Evolutionary conservation across 2,113 vertebrate species (phyloP), one percentile per base, ranked within the genome.

Genomic region (Tautogolabrus adspersus): DNA sequence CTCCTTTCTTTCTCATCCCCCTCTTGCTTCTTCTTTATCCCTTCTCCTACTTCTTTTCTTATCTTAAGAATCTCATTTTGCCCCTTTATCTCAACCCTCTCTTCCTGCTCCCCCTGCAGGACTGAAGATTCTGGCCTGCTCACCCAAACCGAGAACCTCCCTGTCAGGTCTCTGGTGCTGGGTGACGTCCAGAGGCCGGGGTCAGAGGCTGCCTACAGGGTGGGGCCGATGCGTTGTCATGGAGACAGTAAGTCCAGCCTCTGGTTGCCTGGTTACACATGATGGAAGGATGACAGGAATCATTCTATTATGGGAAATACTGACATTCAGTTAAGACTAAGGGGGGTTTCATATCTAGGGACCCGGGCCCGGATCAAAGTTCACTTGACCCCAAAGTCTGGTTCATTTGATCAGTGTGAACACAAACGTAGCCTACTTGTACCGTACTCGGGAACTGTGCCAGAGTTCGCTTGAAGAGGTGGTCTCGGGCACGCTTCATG

Each of bases 211-310:
- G 96, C 96, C 38, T 99, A 97, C 74, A 95, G 90, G 87, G 92
- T 99, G 55, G 97, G 97, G 1, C 96, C 96, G n/a, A 93, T 99
- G 3, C 94, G 96, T 81, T 99, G 98, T 80, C 90, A 72, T 47
- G 98, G 97, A 85, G 97, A 80, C 75, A 81, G 86, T 90, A 74
- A 81, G 82, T 79, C 22, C 19, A 38, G 2, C 49, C 26, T 47
- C 26, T 37, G 11, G 34, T 71, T 77, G 63, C 64, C 66, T 37
- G 37, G 75, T 68, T 72, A 60, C 58, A 37, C 3, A 4, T 10
- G 54, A 83, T 1, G 49, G 56, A 37, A 22, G 42, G 46, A 68
- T 21, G 66, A 72, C 34, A 54, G 5, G 22, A 44, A 63, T 4
- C 9, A 22, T 42, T 10, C 2, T 40, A 1, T 38, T 26, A 10